Conservation (phyloP, 2,888 invertebrate species). For the Calephelis perditalis region DNA sequence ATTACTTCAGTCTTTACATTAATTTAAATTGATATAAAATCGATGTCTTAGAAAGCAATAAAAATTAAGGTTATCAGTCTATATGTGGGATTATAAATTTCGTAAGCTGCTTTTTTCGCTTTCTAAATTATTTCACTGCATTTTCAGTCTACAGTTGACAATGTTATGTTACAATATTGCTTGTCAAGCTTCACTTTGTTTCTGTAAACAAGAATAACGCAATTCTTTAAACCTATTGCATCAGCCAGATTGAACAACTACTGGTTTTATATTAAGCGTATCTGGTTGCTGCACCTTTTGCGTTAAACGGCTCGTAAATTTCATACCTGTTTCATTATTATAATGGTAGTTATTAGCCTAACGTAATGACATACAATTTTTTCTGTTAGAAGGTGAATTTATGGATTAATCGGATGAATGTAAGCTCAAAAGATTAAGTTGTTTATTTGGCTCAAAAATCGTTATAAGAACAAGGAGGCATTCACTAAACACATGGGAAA, state of each 20-base stretch:
- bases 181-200: conserved; percentile 9
- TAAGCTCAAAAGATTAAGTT: too few relatives aligned
- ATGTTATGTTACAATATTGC: conserved; percentile 15
- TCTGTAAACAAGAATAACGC: conserved; percentile 50
- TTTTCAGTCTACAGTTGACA: conserved; percentile 13
- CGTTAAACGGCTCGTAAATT: conserved; percentile 20
- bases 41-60: background rate
- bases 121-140: conserved; percentile 14
- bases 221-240: conserved; percentile 61
- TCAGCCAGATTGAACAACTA: conserved; percentile 61
- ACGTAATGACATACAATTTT: background rate
- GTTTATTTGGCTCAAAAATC: too few relatives aligned
- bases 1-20: too few relatives aligned
- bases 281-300: conserved; percentile 47
- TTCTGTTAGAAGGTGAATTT: background rate
- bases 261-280: conserved; percentile 43
- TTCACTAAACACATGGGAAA: too few relatives aligned
- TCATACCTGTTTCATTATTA: background rate
- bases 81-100: conserved; percentile 2
- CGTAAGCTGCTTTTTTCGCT: conserved; percentile 1
- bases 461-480: too few relatives aligned
- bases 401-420: too few relatives aligned
- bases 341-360: background rate
- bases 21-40: background rate
- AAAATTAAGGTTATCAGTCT: background rate